These are phyloP conservation scores for Catocala sponsa DNA, from an alignment of 2,888 invertebrate species.

Conservation along the genomic window DNA sequence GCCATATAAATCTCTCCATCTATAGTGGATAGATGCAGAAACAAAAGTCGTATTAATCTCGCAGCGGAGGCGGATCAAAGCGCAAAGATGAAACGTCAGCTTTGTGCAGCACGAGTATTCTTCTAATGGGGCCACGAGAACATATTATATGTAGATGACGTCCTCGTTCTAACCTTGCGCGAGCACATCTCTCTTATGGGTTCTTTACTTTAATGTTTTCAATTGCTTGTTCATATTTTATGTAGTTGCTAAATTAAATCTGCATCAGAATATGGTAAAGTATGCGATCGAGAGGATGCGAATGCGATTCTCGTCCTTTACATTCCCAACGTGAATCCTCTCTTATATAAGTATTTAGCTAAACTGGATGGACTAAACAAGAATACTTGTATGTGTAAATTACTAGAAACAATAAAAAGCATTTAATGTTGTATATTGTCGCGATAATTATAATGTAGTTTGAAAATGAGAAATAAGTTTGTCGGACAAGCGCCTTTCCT, in stretches of 20 bases:
- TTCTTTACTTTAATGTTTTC: constrained; percentile 8
- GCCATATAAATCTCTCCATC: no score
- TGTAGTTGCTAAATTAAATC: neutral
- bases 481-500: no score
- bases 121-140: constrained; percentile 46
- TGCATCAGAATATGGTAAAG: neutral
- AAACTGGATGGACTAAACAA: no score
- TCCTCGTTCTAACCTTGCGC: constrained; percentile 14
- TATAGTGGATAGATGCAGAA: constrained; percentile 17
- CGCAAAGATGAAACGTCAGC: constrained; percentile 53
- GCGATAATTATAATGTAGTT: no score
- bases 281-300: no score
- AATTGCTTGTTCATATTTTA: constrained; percentile 5
- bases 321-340: no score
- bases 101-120: constrained; percentile 40
- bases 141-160: constrained; percentile 23
- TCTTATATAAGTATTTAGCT: no score
- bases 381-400: no score
- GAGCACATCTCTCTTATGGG: constrained; percentile 14
- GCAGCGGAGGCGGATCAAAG: constrained; percentile 51
- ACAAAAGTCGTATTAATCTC: constrained; percentile 49
- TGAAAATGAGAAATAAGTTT: no score
- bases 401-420: no score
- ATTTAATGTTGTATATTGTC: no score
- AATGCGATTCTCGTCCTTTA: no score